Conservation (phyloP, 1,140 invertebrate species). For the Cydia fagiglandana region DNA sequence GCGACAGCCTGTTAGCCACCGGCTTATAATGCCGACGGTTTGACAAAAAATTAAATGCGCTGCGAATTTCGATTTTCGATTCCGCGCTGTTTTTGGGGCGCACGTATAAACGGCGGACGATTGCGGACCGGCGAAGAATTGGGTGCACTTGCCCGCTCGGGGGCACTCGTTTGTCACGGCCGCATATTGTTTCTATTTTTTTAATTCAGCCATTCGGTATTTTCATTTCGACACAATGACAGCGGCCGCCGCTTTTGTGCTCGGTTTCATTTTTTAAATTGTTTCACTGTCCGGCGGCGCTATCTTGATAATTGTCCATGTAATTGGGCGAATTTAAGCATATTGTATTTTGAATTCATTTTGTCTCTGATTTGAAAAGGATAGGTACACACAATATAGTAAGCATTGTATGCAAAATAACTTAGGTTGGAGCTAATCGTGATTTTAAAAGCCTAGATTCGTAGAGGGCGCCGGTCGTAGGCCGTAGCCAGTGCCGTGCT, state of each 20-base stretch:
- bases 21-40: conserved; percentile 63
- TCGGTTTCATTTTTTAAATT: conserved; percentile 58
- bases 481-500: not conserved
- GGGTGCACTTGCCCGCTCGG: conserved; percentile 31
- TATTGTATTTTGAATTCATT: conserved; percentile 51
- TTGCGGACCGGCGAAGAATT: conserved; percentile 20
- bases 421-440: not conserved
- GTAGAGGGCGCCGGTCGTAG: not conserved
- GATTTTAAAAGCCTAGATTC: not conserved
- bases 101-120: conserved; percentile 6
- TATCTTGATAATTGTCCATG: conserved; percentile 68
- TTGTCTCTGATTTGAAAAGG: not conserved
- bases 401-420: not conserved
- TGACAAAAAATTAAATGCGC: conserved; percentile 61
- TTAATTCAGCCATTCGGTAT: conserved; percentile 47
- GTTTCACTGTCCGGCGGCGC: conserved; percentile 42
- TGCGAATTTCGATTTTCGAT: conserved; percentile 53
- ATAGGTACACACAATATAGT: not conserved
- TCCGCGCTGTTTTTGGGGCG: conserved; percentile 8
- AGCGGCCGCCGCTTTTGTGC: conserved; percentile 42
- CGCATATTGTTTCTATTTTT: conserved; percentile 58
- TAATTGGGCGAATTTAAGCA: conserved; percentile 66
- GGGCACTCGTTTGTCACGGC: conserved; percentile 49
- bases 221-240: conserved; percentile 49
- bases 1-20: conserved; percentile 65